A percentile compares a stretch with the other conserved stretches of the same genome.
Conservation (phyloP, 2,888 invertebrate species). For the Epiperipatus broadwayi region DNA sequence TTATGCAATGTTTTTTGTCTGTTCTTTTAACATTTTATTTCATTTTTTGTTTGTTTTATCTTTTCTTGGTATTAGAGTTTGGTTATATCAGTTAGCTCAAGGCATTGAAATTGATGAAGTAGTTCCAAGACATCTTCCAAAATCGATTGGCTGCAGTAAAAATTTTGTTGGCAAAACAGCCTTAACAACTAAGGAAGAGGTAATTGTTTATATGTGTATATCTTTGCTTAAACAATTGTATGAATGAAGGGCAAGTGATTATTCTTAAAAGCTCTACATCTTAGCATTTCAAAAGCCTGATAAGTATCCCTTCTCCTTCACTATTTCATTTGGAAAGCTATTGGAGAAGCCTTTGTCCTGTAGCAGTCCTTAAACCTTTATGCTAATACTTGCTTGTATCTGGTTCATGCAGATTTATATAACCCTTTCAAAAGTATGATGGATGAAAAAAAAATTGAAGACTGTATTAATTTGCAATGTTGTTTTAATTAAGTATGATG, state of each 20-base stretch:
- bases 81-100: slow-evolving; percentile 64
- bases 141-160: slow-evolving; percentile 89
- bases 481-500: too few species aligned
- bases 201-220: slow-evolving; percentile 28
- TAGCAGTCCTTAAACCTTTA: too few species aligned
- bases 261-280: slow-evolving; percentile 14
- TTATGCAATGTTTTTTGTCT: slow-evolving; percentile 19
- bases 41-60: slow-evolving; percentile 9
- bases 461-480: too few species aligned
- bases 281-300: too few species aligned
- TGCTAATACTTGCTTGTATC: too few species aligned
- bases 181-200: slow-evolving; percentile 42
- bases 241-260: not conserved
- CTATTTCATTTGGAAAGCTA: too few species aligned
- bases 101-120: slow-evolving; percentile 77
- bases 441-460: too few species aligned
- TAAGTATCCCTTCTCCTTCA: too few species aligned
- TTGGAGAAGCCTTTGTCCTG: too few species aligned
- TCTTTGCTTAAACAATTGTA: slow-evolving; percentile 1
- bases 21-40: not conserved
- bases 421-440: too few species aligned
- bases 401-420: too few species aligned
- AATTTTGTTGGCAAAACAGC: slow-evolving; percentile 66
- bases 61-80: slow-evolving; percentile 40
- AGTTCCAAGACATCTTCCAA: slow-evolving; percentile 56